Conservation (phyloP, 2,113 vertebrate genomes). For the Clinocottus analis region DNA sequence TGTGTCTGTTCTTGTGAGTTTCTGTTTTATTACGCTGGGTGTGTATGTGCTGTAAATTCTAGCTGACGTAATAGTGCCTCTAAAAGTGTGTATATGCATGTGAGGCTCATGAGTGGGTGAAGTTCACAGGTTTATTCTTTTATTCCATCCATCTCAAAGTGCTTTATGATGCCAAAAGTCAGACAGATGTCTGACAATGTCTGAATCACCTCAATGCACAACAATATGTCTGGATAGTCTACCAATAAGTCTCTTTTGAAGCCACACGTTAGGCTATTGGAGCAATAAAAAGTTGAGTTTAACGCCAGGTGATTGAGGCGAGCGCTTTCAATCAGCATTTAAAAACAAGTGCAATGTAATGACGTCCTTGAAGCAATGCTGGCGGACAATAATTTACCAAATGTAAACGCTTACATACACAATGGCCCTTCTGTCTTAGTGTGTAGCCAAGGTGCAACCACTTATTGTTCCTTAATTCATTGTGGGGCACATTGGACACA, state of each 20-base stretch:
- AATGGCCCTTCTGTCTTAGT: not conserved
- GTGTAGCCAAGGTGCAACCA: not conserved
- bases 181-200: slow-evolving; percentile 38
- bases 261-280: not conserved
- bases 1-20: not conserved
- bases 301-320: not conserved
- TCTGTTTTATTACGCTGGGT: slow-evolving; percentile 29
- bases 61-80: slow-evolving; percentile 30
- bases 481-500: not conserved
- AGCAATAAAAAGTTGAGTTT: not conserved
- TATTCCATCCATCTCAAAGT: slow-evolving; percentile 38
- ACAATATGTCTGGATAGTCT: slow-evolving; percentile 17
- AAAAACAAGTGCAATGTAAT: not conserved
- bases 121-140: slow-evolving; percentile 59
- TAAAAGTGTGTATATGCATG: not conserved
- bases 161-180: slow-evolving; percentile 60
- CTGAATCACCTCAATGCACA: slow-evolving; percentile 48
- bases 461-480: not conserved
- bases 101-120: slow-evolving; percentile 27
- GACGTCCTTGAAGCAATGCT: not conserved
- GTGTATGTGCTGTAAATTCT: slow-evolving; percentile 23
- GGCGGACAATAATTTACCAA: slow-evolving; percentile 11
- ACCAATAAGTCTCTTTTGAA: not conserved
- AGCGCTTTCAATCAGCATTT: not conserved
- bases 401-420: not conserved